These are phyloP conservation scores for Argyresthia goedartella DNA, from an alignment of 2,888 invertebrate species.

Conservation along the genomic window DNA sequence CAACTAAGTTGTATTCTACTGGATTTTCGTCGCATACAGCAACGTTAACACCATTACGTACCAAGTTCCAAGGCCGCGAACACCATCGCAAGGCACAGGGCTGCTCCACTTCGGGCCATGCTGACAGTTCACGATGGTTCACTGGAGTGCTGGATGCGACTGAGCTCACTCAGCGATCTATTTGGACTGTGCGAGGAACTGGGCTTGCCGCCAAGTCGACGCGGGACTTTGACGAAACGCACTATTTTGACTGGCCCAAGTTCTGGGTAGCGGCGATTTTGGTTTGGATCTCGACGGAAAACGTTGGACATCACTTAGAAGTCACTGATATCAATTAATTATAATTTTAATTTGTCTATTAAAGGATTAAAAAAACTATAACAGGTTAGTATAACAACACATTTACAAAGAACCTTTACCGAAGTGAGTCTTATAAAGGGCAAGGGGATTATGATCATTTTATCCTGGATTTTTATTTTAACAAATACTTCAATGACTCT, in stretches of 20 bases:
- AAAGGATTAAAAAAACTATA: too few species aligned
- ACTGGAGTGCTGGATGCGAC: not conserved
- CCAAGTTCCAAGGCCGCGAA: conserved; percentile 51
- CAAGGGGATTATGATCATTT: too few species aligned
- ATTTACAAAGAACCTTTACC: too few species aligned
- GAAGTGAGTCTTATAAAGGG: too few species aligned
- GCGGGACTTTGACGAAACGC: not conserved
- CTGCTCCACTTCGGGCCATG: conserved; percentile 42
- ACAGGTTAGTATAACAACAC: too few species aligned
- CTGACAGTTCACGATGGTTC: conserved; percentile 13
- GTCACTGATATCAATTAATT: too few species aligned
- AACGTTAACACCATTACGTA: conserved; percentile 22
- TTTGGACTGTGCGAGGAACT: not conserved
- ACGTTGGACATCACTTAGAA: too few species aligned
- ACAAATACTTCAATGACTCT: too few species aligned
- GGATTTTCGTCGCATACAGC: too few species aligned
- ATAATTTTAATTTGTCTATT: too few species aligned
- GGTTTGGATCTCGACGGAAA: not conserved
- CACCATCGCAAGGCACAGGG: conserved; percentile 38
- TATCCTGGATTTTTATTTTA: too few species aligned
- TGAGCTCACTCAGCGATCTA: not conserved
- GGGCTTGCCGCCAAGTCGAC: not conserved
- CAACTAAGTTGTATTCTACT: too few species aligned
- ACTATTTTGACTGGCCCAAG: not conserved
- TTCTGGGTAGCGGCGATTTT: not conserved